A percentile compares a stretch with the other conserved stretches of the same genome.
These are phyloP conservation scores for Gymnodraco acuticeps DNA, from an alignment of 2,797 vertebrate species.

Conservation along the genomic window DNA sequence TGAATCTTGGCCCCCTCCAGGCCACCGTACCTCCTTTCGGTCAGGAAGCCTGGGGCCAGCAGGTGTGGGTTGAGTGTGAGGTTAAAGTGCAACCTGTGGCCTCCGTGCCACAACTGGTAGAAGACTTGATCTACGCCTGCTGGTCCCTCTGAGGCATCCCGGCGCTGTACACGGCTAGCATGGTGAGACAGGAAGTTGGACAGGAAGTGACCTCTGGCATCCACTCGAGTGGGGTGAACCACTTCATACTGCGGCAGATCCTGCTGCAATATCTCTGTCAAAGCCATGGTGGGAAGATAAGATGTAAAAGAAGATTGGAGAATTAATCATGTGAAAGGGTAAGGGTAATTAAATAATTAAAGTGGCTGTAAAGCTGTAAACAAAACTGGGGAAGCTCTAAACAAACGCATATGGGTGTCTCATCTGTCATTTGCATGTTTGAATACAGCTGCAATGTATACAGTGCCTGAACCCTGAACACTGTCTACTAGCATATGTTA, in stretches of 20 bases:
- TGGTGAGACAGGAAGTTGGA: constrained; percentile 91
- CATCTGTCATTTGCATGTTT: constrained; percentile 28
- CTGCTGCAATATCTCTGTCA: constrained; percentile 64
- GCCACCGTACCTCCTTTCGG: constrained; percentile 88
- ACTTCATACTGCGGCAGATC: constrained; percentile 84
- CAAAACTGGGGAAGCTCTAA: constrained; percentile 40
- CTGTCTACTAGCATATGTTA: background rate
- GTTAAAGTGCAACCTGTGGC: constrained; percentile 89
- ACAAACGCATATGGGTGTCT: constrained; percentile 35
- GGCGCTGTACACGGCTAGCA: constrained; percentile 81
- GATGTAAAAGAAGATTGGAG: constrained; percentile 36
- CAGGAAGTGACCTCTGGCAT: constrained; percentile 90
- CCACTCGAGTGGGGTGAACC: constrained; percentile 91
- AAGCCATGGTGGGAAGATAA: constrained; percentile 45
- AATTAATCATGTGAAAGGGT: constrained; percentile 46
- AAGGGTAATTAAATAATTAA: constrained; percentile 35
- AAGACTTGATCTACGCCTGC: constrained; percentile 76
- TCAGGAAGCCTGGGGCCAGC: constrained; percentile 91
- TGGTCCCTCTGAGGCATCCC: constrained; percentile 76
- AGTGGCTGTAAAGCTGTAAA: constrained; percentile 43
- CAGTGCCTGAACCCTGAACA: background rate
- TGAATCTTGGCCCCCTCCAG: constrained; percentile 80
- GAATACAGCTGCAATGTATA: constrained; percentile 3
- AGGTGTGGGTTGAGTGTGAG: constrained; percentile 91
- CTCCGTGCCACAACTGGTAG: constrained; percentile 87